These are phyloP conservation scores for Ariolimax columbianus DNA, from an alignment of 2,888 invertebrate genomes.

Conservation along the genomic window DNA sequence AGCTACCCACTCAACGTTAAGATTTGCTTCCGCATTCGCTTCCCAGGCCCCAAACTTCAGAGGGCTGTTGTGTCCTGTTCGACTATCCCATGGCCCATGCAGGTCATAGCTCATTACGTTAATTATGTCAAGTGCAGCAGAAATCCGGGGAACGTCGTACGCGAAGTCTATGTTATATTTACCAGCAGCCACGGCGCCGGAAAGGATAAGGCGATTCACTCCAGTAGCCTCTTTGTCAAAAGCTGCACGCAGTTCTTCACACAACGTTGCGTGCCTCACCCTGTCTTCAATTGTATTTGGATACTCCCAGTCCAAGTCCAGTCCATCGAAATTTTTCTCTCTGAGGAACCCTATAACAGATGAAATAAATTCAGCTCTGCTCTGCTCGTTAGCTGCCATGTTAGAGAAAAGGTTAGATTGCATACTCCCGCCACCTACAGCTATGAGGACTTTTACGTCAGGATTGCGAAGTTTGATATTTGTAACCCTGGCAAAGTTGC, in stretches of 20 bases:
- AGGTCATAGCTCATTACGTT: slow-evolving; percentile 72
- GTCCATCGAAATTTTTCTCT: slow-evolving; percentile 33
- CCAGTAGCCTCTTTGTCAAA: slow-evolving; percentile 43
- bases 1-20: slow-evolving; percentile 69
- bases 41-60: slow-evolving; percentile 58
- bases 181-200: slow-evolving; percentile 44
- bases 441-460: slow-evolving; percentile 27
- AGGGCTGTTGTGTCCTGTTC: slow-evolving; percentile 72
- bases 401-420: neutral
- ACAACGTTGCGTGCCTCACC: neutral
- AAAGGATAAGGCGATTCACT: slow-evolving; percentile 29
- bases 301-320: slow-evolving; percentile 43
- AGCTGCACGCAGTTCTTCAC: slow-evolving; percentile 30
- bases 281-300: neutral
- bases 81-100: slow-evolving; percentile 71
- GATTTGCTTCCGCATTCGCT: slow-evolving; percentile 36
- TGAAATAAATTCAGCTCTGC: slow-evolving; percentile 27
- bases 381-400: neutral
- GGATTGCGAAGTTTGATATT: slow-evolving; percentile 19
- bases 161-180: slow-evolving; percentile 37
- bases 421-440: slow-evolving; percentile 31
- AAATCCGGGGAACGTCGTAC: slow-evolving; percentile 39
- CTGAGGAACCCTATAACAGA: slow-evolving; percentile 8
- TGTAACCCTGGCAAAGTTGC: slow-evolving; percentile 19
- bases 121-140: slow-evolving; percentile 61